Percentiles rank a stretch among this genome's conserved stretches.
These are phyloP conservation scores for Aphelocoma californica DNA, from an alignment of 2,797 vertebrate genomes.

Conservation along the genomic window DNA sequence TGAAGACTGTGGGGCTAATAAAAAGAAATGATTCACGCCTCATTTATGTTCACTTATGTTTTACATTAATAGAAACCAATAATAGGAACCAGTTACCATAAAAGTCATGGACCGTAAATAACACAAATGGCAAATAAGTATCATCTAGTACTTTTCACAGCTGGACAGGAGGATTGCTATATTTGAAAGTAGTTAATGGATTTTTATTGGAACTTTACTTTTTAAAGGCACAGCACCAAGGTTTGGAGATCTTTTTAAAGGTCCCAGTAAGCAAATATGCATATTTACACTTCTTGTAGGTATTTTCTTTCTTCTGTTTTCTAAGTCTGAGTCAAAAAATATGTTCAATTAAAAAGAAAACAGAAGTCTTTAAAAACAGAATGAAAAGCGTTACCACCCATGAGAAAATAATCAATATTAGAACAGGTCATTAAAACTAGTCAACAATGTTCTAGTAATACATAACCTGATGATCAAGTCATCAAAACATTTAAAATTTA, in stretches of 20 bases:
- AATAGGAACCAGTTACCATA: slow-evolving; percentile 92
- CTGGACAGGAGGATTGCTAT: slow-evolving; percentile 81
- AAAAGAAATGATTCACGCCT: slow-evolving; percentile 91
- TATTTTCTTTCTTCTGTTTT: not conserved
- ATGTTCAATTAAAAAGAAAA: not conserved
- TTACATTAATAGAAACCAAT: slow-evolving; percentile 96
- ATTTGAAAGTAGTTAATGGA: slow-evolving; percentile 82
- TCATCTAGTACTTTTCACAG: slow-evolving; percentile 86
- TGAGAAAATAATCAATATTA: not conserved
- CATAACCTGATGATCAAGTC: not conserved
- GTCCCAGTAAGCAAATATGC: not conserved
- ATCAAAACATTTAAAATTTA: not conserved
- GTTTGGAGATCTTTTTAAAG: slow-evolving; percentile 22
- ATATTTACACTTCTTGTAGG: not conserved
- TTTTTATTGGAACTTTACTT: slow-evolving; percentile 80
- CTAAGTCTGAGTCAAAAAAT: not conserved
- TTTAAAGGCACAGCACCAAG: slow-evolving; percentile 75
- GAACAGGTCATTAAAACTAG: not conserved
- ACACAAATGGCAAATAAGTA: slow-evolving; percentile 91
- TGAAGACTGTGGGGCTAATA: slow-evolving; percentile 86
- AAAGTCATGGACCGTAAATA: slow-evolving; percentile 93
- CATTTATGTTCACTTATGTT: slow-evolving; percentile 96
- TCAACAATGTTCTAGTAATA: not conserved
- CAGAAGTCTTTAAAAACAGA: not conserved
- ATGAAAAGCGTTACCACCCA: not conserved